Percentiles rank a stretch among this genome's conserved stretches.
These are phyloP conservation scores for Gallinago undulata DNA, from an alignment of 2,113 vertebrate species.

Conservation along the genomic window DNA sequence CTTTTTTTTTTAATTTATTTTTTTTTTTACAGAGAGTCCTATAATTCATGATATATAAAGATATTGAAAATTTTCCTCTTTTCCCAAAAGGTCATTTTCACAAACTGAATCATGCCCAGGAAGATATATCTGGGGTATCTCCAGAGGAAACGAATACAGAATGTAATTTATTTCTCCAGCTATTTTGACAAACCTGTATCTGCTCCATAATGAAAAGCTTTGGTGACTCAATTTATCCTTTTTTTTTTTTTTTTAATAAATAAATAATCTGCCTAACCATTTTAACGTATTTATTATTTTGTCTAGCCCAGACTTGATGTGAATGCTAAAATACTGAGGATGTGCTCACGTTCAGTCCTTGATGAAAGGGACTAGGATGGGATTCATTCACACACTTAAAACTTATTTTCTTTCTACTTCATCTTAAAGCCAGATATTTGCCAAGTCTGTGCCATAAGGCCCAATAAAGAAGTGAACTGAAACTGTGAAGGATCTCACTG, in stretches of 20 bases:
- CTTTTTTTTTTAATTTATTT: not conserved
- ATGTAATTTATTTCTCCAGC: not conserved
- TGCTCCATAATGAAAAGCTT: not conserved
- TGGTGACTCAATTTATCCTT: not conserved
- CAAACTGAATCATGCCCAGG: not conserved
- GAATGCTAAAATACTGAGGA: not conserved
- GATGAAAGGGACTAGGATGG: not conserved
- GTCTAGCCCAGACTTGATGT: not conserved
- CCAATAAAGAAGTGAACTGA: not conserved
- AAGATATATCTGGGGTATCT: not conserved
- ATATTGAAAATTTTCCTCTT: not conserved
- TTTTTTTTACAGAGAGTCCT: not conserved
- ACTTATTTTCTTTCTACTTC: not conserved
- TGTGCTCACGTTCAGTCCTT: not conserved
- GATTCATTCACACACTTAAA: not conserved
- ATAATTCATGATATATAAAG: not conserved
- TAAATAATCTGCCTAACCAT: not conserved
- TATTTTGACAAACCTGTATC: not conserved
- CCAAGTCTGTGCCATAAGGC: not conserved
- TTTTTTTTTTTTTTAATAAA: not conserved
- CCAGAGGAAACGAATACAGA: not conserved
- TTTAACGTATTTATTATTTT: not conserved
- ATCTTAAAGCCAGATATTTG: not conserved
- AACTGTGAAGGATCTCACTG: not conserved
- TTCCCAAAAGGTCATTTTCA: not conserved